Evolutionary conservation across 2,113 vertebrate species (phyloP).

Genomic region (Aplodontia rufa): DNA sequence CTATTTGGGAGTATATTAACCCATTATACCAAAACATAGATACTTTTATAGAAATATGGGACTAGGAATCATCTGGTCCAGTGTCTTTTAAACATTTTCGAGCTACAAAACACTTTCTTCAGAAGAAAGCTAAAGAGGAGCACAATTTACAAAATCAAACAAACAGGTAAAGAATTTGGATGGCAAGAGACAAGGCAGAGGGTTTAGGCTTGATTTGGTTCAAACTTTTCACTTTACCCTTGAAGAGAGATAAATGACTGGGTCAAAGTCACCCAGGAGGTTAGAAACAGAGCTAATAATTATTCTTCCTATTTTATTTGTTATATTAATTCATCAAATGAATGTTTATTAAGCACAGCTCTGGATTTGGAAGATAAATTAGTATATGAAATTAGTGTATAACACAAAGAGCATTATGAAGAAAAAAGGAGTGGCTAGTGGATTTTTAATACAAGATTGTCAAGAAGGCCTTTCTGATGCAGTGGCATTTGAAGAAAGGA

Average conservation of each 20-base stretch:
- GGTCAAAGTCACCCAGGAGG: background rate
- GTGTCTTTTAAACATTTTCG: slow-evolving; percentile 34
- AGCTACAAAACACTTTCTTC: background rate
- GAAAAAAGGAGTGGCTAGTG: background rate
- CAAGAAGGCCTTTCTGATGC: slow-evolving; percentile 12
- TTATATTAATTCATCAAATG: slow-evolving; percentile 25
- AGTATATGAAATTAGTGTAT: background rate
- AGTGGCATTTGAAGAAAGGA: background rate
- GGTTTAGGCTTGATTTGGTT: background rate
- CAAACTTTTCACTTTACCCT: slow-evolving; percentile 8
- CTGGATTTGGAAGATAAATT: background rate
- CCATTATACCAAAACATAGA: background rate
- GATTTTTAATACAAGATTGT: background rate
- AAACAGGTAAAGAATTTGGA: background rate
- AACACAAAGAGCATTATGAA: background rate
- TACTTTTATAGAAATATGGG: background rate
- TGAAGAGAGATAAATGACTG: background rate
- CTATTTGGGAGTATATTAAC: slow-evolving; percentile 18
- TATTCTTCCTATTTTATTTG: background rate
- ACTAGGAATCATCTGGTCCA: background rate
- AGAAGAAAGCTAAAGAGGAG: slow-evolving; percentile 31
- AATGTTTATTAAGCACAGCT: background rate
- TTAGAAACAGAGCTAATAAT: background rate
- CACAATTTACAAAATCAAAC: background rate
- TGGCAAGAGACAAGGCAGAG: background rate